Evolutionary conservation across 2,797 vertebrate genomes (phyloP).

Genomic region (Takifugu rubripes): DNA sequence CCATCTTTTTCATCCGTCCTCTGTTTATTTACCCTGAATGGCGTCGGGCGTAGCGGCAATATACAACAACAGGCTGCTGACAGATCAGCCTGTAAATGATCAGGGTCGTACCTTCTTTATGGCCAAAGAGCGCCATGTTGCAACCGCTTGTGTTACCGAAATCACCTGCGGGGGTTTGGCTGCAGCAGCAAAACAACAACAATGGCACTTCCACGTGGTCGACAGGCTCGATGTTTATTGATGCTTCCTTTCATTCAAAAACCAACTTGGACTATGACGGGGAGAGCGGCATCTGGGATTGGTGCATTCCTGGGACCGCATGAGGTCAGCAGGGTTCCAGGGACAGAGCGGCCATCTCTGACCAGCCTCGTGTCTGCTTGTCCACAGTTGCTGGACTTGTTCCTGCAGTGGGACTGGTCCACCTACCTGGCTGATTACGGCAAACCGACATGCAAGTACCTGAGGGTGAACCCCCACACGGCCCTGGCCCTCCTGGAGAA

Average conservation of each 20-base stretch:
- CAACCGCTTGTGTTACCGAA: no score
- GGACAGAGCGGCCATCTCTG: no score
- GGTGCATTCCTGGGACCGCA: no score
- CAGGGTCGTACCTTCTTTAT: background rate
- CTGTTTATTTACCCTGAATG: background rate
- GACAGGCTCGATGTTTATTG: no score
- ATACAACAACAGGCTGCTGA: background rate
- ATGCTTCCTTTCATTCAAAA: no score
- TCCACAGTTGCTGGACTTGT: constrained; percentile 87
- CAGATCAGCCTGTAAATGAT: no score
- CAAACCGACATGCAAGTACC: constrained; percentile 89
- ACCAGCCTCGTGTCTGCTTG: background rate
- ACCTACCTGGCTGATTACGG: constrained; percentile 94
- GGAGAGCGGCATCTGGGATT: no score
- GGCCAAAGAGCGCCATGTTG: background rate
- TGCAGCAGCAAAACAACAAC: no score
- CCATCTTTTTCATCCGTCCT: background rate
- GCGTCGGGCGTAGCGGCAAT: background rate
- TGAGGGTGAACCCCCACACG: constrained; percentile 89
- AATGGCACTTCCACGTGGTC: no score
- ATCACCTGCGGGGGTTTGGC: no score
- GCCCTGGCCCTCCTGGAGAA: constrained; percentile 91
- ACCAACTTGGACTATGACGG: no score
- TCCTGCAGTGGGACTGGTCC: constrained; percentile 97
- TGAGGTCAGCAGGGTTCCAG: no score